phyloP scores from a whole-genome alignment of 2,888 invertebrate species.

The Cerastis leucographa region DNA sequence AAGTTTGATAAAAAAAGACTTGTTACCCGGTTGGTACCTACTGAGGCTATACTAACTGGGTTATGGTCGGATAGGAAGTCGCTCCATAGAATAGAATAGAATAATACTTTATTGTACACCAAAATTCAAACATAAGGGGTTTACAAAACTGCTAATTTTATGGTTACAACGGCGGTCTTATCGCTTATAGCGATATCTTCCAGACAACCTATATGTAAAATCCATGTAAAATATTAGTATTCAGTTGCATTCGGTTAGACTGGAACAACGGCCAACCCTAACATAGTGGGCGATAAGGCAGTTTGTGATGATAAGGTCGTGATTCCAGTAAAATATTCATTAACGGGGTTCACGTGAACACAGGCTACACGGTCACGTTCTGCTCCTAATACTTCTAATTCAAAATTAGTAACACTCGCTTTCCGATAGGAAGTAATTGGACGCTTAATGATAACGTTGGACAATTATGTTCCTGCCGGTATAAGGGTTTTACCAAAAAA shows the following conservation, averaged over 20 bases:
- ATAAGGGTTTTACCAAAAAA: not conserved
- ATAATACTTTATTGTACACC: too few relatives aligned
- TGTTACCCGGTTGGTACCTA: too few relatives aligned
- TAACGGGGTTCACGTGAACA: not conserved
- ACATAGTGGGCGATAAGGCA: not conserved
- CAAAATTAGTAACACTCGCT: not conserved
- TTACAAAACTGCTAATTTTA: too few relatives aligned
- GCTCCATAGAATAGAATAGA: too few relatives aligned
- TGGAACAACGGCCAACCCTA: not conserved
- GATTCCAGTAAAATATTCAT: constrained; percentile 5
- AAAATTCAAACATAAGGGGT: too few relatives aligned
- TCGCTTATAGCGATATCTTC: too few relatives aligned
- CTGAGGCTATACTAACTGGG: too few relatives aligned
- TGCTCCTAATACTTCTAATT: constrained; percentile 4
- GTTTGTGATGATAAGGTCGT: not conserved
- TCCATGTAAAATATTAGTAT: not conserved
- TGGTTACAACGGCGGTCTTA: too few relatives aligned
- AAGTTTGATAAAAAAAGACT: too few relatives aligned
- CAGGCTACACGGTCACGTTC: not conserved
- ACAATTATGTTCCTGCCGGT: not conserved
- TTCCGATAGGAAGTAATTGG: not conserved
- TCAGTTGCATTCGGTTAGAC: not conserved
- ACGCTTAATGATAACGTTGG: not conserved
- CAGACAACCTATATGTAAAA: too few relatives aligned
- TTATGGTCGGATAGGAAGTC: not conserved